Evolutionary conservation across 2,113 vertebrate genomes (phyloP), one percentile per base, ranked within the genome.

Genomic region (Eulemur macaco): DNA sequence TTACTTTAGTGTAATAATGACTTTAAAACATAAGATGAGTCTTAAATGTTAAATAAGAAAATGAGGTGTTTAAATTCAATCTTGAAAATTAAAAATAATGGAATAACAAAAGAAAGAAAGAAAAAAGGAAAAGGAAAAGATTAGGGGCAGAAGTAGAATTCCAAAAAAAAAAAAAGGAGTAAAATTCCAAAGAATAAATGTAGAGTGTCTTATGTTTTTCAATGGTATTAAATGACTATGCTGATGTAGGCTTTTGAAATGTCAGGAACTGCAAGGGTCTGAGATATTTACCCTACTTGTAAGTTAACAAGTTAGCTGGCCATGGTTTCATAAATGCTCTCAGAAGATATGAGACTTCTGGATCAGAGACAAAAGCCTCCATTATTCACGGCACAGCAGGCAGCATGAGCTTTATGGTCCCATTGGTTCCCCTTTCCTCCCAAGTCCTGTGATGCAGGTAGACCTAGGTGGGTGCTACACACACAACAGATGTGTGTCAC

Each of bases 51-150:
- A 9, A 63, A 71, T 89, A 56, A 94, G 15, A 89, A 77, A 92
- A 94, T 64, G 73, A 88, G 8, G 4, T 45, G 20, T 54, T 37
- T 92, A 87, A 94, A 88, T 85, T 94, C 69, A 77, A 73, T 52
- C 20, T 18, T 84, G 58, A 83, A 83, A 81, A 91, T 73, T 68
- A 45, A 78, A 97, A 96, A 83, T 76, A 37, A 66, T 83, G 47
- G 54, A 71, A 78, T 13, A 39, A 64, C 60, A 37, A 47, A 58
- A 25, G 10, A 45, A 80, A 54, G 27, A 45, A 69, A 66, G 27
- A 50, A 93, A 64, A n/a, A 54, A 78, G 6, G 18, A 71, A 37
- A 86, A 78, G 23, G 64, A 17, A 56, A 84, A 31, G 15, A 50
- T 86, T 69, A 60, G 21, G 8, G 17, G 5, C 27, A 69, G 82